Conservation (phyloP, 2,888 invertebrate species). For the Epistrophe eligans region DNA sequence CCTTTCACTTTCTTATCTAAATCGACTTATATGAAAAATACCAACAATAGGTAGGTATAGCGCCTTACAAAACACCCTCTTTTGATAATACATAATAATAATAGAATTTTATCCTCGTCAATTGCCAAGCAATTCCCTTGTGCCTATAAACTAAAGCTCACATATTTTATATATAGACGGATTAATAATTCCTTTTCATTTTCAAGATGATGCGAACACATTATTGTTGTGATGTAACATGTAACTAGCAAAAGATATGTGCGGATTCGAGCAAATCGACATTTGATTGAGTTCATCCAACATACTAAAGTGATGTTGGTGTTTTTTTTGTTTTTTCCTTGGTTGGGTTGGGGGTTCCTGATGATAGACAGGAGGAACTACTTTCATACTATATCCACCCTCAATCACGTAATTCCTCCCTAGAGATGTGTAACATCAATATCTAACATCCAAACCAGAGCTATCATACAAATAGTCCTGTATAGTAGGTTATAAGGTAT, state of each 20-base stretch:
- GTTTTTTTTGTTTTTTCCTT: background rate
- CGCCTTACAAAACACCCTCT: constrained; percentile 1
- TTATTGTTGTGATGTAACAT: constrained; percentile 52
- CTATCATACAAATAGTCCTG: constrained; percentile 17
- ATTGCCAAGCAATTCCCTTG: constrained; percentile 61
- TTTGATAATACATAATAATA: constrained; percentile 13
- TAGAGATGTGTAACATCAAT: constrained; percentile 59
- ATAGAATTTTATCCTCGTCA: constrained; percentile 59
- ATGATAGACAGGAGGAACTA: constrained; percentile 55
- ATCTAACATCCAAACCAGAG: constrained; percentile 8
- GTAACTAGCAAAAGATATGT: constrained; percentile 18
- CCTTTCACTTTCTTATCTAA: constrained; percentile 28
- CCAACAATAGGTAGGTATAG: constrained; percentile 22
- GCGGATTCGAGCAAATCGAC: constrained; percentile 67
- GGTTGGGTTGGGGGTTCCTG: constrained; percentile 4
- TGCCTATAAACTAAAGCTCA: constrained; percentile 31
- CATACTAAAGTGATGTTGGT: constrained; percentile 62
- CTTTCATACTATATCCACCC: constrained; percentile 45
- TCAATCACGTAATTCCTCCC: constrained; percentile 71
- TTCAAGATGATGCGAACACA: constrained; percentile 40
- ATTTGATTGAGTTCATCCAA: constrained; percentile 73
- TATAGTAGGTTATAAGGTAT: background rate
- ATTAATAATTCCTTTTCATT: constrained; percentile 76
- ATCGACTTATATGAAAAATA: constrained; percentile 39
- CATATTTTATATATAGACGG: constrained; percentile 32